These are phyloP conservation scores for Pseudeuparius sepicola DNA, from an alignment of 2,888 invertebrate species.

Conservation along the genomic window DNA sequence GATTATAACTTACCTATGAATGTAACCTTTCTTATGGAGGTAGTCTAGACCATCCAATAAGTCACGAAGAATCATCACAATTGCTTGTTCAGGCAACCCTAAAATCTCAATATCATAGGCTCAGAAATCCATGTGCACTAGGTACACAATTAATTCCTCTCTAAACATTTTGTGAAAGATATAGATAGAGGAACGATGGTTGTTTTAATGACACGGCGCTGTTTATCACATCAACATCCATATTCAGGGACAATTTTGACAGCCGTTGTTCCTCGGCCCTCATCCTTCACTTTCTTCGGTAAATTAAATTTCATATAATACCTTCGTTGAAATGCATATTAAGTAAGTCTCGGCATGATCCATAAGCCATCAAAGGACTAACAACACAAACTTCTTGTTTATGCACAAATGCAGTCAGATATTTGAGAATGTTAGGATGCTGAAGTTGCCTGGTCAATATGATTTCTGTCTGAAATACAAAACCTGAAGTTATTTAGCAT, in stretches of 20 bases:
- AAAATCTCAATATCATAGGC: too few relatives aligned
- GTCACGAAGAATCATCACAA: conserved; percentile 70
- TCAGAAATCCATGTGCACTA: too few relatives aligned
- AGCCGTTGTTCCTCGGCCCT: too few relatives aligned
- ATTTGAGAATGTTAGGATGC: conserved; percentile 69
- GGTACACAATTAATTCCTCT: too few relatives aligned
- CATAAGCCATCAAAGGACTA: conserved; percentile 74
- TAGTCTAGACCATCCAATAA: conserved; percentile 72
- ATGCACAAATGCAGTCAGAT: conserved; percentile 65
- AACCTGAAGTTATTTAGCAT: not conserved
- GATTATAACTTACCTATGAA: conserved; percentile 73
- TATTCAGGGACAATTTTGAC: too few relatives aligned
- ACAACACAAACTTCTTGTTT: conserved; percentile 70
- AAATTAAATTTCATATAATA: too few relatives aligned
- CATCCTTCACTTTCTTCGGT: too few relatives aligned
- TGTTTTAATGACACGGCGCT: too few relatives aligned
- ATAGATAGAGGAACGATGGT: too few relatives aligned
- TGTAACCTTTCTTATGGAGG: conserved; percentile 71
- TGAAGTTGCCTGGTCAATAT: conserved; percentile 64
- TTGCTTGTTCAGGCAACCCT: conserved; percentile 75
- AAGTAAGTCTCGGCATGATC: conserved; percentile 73
- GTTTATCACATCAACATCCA: too few relatives aligned
- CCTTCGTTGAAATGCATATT: conserved; percentile 59
- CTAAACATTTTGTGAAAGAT: too few relatives aligned
- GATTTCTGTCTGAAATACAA: conserved; percentile 62